A percentile compares a stretch with the other conserved stretches of the same genome.
Conservation (phyloP, 2,797 vertebrate species). For the Etheostoma nigrum region DNA sequence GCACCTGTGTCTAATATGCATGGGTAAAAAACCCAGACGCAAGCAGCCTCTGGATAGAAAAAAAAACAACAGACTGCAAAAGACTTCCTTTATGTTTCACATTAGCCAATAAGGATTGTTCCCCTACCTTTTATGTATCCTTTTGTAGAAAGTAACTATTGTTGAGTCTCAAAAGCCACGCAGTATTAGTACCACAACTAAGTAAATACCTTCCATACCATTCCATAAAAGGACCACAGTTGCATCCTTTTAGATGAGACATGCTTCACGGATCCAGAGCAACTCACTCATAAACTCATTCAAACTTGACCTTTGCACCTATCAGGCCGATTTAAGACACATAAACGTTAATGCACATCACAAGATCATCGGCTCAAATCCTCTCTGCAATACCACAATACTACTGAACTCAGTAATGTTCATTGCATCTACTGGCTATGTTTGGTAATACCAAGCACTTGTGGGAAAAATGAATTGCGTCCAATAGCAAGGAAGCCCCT, state of each 20-base stretch:
- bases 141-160: not conserved
- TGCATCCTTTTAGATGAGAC: not conserved
- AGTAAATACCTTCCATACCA: not conserved
- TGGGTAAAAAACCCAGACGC: conserved; percentile 51
- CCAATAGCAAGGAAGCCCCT: not conserved
- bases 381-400: not conserved
- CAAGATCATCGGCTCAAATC: not conserved
- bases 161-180: not conserved
- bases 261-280: not conserved
- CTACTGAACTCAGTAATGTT: not conserved
- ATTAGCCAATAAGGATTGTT: conserved; percentile 15
- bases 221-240: conserved; percentile 5
- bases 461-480: not conserved
- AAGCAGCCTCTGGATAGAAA: conserved; percentile 54
- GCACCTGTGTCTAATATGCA: conserved; percentile 76
- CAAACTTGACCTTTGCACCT: no score
- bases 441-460: not conserved
- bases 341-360: no score
- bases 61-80: conserved; percentile 7
- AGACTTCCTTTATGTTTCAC: conserved; percentile 30
- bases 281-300: not conserved
- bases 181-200: not conserved
- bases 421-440: not conserved
- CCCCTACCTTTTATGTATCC: conserved; percentile 9
- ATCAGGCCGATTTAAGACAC: no score